A percentile compares a stretch with the other conserved stretches of the same genome.
phyloP scores from a whole-genome alignment of 2,797 vertebrate species.

The Microchirus variegatus region DNA sequence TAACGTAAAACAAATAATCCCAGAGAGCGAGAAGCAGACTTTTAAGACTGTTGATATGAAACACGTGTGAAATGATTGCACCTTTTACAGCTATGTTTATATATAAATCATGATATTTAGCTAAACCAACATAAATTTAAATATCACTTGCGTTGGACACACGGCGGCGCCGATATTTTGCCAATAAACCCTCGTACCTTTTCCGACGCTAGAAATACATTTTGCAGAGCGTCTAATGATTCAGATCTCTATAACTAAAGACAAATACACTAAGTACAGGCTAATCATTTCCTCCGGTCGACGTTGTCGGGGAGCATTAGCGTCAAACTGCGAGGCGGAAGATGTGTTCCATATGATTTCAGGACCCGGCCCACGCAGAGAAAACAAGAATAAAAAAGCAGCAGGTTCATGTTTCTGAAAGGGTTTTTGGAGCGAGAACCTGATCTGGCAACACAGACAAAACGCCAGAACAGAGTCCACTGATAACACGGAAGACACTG shows the following conservation, averaged over 20 bases:
- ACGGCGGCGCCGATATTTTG: too few species aligned
- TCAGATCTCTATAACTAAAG: conserved; percentile 33
- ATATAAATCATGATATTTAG: too few species aligned
- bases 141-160: too few species aligned
- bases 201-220: too few species aligned
- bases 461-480: conserved; percentile 11
- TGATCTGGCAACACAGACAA: conserved; percentile 23
- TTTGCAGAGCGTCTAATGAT: conserved; percentile 37
- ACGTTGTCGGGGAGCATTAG: conserved; percentile 38
- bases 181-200: background rate
- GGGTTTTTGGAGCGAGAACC: conserved; percentile 37
- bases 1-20: too few species aligned
- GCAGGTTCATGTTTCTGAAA: conserved; percentile 24
- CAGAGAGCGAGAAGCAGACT: too few species aligned
- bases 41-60: too few species aligned
- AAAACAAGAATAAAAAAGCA: conserved; percentile 9
- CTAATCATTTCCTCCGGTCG: conserved; percentile 46
- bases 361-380: conserved; percentile 19
- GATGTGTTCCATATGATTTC: conserved; percentile 44
- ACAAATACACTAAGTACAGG: conserved; percentile 35
- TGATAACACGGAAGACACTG: conserved; percentile 53
- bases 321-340: conserved; percentile 28
- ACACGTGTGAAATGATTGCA: too few species aligned
- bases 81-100: too few species aligned
- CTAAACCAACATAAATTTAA: too few species aligned